Evolutionary conservation across 2,888 invertebrate genomes (phyloP), one percentile per base, ranked within the genome.

Genomic region (Masnerella sp.): DNA sequence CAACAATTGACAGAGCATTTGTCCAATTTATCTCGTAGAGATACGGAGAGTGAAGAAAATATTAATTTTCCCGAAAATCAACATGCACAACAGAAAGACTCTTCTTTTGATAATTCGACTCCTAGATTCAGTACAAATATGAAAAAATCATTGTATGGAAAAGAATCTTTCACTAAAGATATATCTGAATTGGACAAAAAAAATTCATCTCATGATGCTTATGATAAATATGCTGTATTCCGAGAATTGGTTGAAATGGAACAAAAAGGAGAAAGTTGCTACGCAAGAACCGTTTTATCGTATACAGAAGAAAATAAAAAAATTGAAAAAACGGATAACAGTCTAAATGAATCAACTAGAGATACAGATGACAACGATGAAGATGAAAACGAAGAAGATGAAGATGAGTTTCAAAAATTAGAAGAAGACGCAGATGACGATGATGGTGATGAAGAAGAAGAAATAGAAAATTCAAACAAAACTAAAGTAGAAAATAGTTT

Each of bases 191-290:
- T 90, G 15, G 88, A 90, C 4, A 94, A 93, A 79, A 91, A 92
- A 7, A 92, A 92, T 80, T 89, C 77, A 80, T 89, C 77, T 87
- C 90, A 91, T 68, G 88, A 91, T 0, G 87, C 91, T 0, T 94
- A 93, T 81, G 96, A 96, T 84, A 91, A 95, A 78, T 96, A 96
- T 85, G 96, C 96, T 0, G 96, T 94, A 0, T 96, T 96, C 81
- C 90, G 96, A 73, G 96, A 96, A 88, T 83, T 92, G 36, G 91
- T 95, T 78, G 93, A 95, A 78, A 93, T 95, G 80, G 94, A 94
- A 84, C 68, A 75, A 1, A 76, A 77, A 5, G 56, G 25, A 64
- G 58, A 78, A 73, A 52, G 78, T 12, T 15, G 14, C 74, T 54
- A 77, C 76, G 15, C 34, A 12, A 52, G 20, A 25, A 11, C 11